phyloP scores from a whole-genome alignment of 2,797 vertebrate species.

The Amphiprion clarkii region DNA sequence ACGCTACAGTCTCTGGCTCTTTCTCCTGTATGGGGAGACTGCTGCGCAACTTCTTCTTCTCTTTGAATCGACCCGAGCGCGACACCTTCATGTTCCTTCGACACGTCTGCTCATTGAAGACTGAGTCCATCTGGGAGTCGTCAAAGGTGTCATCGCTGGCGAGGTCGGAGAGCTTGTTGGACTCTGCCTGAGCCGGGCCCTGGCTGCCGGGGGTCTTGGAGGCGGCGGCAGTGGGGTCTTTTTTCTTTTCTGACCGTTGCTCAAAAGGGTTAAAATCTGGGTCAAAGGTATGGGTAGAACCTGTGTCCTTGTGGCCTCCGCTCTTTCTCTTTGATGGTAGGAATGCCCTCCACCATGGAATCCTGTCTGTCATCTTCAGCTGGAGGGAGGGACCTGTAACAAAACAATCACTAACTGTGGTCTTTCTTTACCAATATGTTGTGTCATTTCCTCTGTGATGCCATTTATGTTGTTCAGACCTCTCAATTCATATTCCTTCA shows the following conservation, averaged over 20 bases:
- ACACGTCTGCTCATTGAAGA: conserved; percentile 85
- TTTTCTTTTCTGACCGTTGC: conserved; percentile 45
- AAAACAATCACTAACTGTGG: not conserved
- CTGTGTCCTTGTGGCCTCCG: conserved; percentile 72
- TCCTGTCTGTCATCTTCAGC: conserved; percentile 85
- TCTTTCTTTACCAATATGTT: not conserved
- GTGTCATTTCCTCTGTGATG: not conserved
- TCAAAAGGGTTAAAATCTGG: conserved; percentile 77
- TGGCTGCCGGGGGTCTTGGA: conserved; percentile 40
- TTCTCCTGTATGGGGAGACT: conserved; percentile 87
- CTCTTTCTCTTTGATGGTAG: conserved; percentile 84
- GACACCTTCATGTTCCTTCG: conserved; percentile 93
- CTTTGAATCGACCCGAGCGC: conserved; percentile 94
- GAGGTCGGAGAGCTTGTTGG: conserved; percentile 55
- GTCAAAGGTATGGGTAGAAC: not conserved
- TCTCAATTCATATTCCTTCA: not conserved
- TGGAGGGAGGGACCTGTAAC: conserved; percentile 27
- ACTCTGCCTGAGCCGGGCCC: conserved; percentile 11
- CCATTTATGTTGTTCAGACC: not conserved
- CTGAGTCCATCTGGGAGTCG: conserved; percentile 80
- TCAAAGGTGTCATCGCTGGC: conserved; percentile 72
- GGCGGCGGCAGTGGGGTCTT: conserved; percentile 44
- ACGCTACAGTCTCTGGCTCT: conserved; percentile 55
- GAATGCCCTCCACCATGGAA: conserved; percentile 93
- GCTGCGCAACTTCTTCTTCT: conserved; percentile 88